These are phyloP conservation scores for Eremobia ochroleuca DNA, from an alignment of 2,888 invertebrate species.

Conservation along the genomic window DNA sequence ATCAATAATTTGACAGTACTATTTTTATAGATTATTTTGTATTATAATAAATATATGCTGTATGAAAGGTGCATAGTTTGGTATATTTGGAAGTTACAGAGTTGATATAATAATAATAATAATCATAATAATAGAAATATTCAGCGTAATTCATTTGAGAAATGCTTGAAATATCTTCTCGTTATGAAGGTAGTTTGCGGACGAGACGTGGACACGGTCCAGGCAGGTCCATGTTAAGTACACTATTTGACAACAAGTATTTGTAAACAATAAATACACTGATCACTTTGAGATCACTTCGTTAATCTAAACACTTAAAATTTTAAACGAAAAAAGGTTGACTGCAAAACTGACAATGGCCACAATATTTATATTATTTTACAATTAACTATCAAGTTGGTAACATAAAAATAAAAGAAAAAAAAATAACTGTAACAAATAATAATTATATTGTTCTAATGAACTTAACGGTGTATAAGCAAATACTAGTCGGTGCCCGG, in stretches of 20 bases:
- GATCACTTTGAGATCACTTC: slow-evolving; percentile 90
- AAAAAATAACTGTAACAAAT: slow-evolving; percentile 77
- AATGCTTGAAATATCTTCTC: slow-evolving; percentile 57
- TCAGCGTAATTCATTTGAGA: slow-evolving; percentile 5
- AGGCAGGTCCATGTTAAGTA: slow-evolving; percentile 82
- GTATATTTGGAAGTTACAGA: neutral
- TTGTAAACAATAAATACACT: slow-evolving; percentile 89
- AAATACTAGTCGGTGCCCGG: slow-evolving; percentile 63
- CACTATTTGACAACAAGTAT: slow-evolving; percentile 85
- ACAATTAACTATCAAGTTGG: slow-evolving; percentile 81
- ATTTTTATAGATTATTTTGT: no score
- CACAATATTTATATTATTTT: slow-evolving; percentile 81
- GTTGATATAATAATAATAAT: slow-evolving; percentile 6
- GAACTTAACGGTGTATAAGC: slow-evolving; percentile 68
- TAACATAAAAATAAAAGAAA: slow-evolving; percentile 84
- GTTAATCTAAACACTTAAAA: slow-evolving; percentile 87
- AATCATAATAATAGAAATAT: no score
- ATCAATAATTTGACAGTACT: no score
- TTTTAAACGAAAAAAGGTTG: slow-evolving; percentile 81
- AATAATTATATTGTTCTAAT: slow-evolving; percentile 73
- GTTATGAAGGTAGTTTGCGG: slow-evolving; percentile 45
- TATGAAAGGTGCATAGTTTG: neutral
- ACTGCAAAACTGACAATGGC: slow-evolving; percentile 85
- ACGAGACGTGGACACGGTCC: slow-evolving; percentile 39
- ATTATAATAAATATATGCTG: no score